phyloP scores from a whole-genome alignment of 2,113 vertebrate genomes.

The Brachypodius melanocephalos region DNA sequence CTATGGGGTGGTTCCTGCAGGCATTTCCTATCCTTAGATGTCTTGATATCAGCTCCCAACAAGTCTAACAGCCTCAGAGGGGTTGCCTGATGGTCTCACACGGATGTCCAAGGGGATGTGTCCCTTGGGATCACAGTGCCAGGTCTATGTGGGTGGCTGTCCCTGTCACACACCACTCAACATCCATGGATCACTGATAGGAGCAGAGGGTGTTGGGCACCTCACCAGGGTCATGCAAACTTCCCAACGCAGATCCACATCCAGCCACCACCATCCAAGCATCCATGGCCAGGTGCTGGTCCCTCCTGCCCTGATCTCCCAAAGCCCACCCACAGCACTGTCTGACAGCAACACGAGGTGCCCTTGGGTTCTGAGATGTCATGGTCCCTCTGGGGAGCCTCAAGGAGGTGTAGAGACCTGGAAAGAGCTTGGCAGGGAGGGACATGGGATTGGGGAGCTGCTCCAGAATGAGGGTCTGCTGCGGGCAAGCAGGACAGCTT shows the following conservation, averaged over 20 bases:
- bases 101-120: not conserved
- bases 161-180: accelerated
- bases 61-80: not conserved
- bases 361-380: not conserved
- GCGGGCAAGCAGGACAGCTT: not conserved
- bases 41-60: not conserved
- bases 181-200: accelerated
- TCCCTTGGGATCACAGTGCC: accelerated
- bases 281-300: accelerated
- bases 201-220: not conserved
- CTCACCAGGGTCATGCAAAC: not conserved
- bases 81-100: not conserved
- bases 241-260: not conserved
- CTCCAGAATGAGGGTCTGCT: not conserved
- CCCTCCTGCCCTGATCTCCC: not conserved
- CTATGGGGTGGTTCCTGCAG: not conserved
- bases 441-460: accelerated
- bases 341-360: not conserved
- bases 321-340: accelerated
- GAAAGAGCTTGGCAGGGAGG: too few species aligned
- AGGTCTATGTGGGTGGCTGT: accelerated
- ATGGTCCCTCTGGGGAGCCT: not conserved
- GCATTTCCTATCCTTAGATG: not conserved
- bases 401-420: not conserved
- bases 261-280: not conserved